A percentile compares a stretch with the other conserved stretches of the same genome.
Evolutionary conservation across 1,140 invertebrate species (phyloP).

Genomic region (Monomorium pharaonis): DNA sequence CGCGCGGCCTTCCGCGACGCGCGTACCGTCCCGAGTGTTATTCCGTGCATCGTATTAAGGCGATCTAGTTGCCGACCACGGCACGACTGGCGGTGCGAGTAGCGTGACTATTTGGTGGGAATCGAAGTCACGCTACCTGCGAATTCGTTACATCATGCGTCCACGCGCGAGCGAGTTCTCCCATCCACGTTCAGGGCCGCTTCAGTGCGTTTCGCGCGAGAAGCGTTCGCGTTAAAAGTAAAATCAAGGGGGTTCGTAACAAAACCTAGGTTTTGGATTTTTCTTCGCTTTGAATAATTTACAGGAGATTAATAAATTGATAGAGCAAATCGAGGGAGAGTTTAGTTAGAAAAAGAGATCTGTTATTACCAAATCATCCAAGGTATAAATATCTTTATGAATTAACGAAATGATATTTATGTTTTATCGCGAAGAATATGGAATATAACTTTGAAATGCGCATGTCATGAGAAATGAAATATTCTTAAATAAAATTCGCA

Average conservation of each 20-base stretch:
- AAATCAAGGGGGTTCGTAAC: neutral
- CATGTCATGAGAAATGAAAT: neutral
- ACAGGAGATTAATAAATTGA: neutral
- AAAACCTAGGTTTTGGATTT: neutral
- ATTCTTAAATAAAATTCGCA: neutral
- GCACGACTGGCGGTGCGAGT: constrained; percentile 9
- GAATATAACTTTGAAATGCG: neutral
- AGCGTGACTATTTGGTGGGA: constrained; percentile 62
- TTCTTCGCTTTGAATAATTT: neutral
- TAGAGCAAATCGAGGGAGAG: neutral
- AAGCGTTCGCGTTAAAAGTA: neutral
- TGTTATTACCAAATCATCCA: neutral
- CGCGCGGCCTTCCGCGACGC: constrained; percentile 26
- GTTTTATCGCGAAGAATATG: neutral
- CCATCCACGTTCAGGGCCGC: constrained; percentile 35
- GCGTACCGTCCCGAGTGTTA: constrained; percentile 9
- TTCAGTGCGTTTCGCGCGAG: neutral
- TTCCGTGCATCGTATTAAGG: constrained; percentile 37
- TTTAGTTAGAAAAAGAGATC: neutral
- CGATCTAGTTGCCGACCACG: neutral
- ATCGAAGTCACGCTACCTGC: constrained; percentile 76
- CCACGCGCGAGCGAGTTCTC: constrained; percentile 64
- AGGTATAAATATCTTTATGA: neutral
- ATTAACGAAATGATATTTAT: neutral
- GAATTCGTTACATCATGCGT: constrained; percentile 80